Evolutionary conservation across 2,797 vertebrate genomes (phyloP), one percentile per base, ranked within the genome.

Genomic region (Cynopterus sphinx): DNA sequence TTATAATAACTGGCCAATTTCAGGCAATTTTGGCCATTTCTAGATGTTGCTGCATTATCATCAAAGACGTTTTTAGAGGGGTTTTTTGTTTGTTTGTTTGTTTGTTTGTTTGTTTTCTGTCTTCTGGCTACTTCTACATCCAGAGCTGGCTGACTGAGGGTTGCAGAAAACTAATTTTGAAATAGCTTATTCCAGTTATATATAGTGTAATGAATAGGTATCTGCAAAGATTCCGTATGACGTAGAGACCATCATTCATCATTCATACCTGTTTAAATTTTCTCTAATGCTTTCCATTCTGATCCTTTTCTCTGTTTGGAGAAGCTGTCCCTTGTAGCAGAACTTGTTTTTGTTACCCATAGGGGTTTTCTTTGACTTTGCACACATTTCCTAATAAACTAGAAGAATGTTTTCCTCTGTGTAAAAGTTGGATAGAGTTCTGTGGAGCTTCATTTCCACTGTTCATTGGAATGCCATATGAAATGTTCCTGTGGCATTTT

Each of bases 401-500:
- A 85, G 61, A 97, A 82, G 89, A 98, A 95, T 2, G 86, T 88
- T 96, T 75, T 53, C 77, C 85, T 96, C 82, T 97, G 73, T 90
- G 81, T 95, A 63, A 77, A 90, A 96, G 87, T 75, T 96, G 90
- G 65, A 71, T 74, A 26, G 84, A 79, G 49, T 73, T 94, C 90
- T 90, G 39, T 87, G 46, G 24, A 43, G 49, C 68, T 90, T 91
- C 81, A 15, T 95, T 73, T 78, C 65, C 82, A 15, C 46, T 84
- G 28, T 82, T 95, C 55, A 41, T 78, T 86, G 88, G 94, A 96
- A 97, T 97, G 91, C 88, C 11, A 0, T 87, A 43, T 95, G 90
- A 94, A 97, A 65, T 49, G 51, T 89, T 61, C 95, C 90, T 85
- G 77, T 94, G 96, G 19, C 93, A 96, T 92, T 96, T 97, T 79